Base-by-base conservation (phyloP, 2,113 vertebrate species). In the Struthidea cinerea region DNA sequence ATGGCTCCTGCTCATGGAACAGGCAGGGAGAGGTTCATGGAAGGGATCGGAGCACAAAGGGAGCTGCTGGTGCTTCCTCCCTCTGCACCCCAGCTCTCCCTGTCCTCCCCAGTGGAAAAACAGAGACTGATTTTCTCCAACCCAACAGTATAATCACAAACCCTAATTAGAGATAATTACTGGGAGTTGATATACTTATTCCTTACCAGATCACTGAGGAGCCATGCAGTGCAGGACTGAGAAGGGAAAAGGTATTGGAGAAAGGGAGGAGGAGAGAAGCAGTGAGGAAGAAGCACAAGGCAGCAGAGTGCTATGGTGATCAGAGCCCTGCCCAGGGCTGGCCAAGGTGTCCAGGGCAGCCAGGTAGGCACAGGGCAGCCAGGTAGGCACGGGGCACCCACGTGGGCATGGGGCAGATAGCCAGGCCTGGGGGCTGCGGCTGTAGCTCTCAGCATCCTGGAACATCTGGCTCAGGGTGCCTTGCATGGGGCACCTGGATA, bases 111-210 rank as follows among this genome's bases (percentile, higher is more conserved):
- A 97, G 98, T 98, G 97, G 98, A 98, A 98, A 98, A 97, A 74
- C 94, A 98, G 98, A 99, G 98, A 98, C 98, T 99, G 99, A 99
- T 99, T 99, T 99, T 98, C 98, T 98, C 97, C 97, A 91, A 97
- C 98, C 99, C 99, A 98, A 98, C 99, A 98, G 98, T 98, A 98
- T 99, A 99, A 99, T 99, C 99, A 99, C 99, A 98, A 99, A 99
- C 99, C 99, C 99, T 99, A 99, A 99, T 99, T 99, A 99, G 99
- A 98, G 98, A 98, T 99, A 99, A 99, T 99, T 99, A 99, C 99
- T 98, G 98, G 98, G 99, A 99, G 98, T 97, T 98, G 99, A 99
- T 99, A 98, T 96, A 98, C 98, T 99, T 99, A 98, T 98, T 99
- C 98, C 98, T 99, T 97, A 97, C 98, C 98, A 98, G 98, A 98